Percentiles rank a stretch among this genome's conserved stretches.
Evolutionary conservation across 2,888 invertebrate genomes (phyloP).

Genomic region (Cordylochernes scorpioides): DNA sequence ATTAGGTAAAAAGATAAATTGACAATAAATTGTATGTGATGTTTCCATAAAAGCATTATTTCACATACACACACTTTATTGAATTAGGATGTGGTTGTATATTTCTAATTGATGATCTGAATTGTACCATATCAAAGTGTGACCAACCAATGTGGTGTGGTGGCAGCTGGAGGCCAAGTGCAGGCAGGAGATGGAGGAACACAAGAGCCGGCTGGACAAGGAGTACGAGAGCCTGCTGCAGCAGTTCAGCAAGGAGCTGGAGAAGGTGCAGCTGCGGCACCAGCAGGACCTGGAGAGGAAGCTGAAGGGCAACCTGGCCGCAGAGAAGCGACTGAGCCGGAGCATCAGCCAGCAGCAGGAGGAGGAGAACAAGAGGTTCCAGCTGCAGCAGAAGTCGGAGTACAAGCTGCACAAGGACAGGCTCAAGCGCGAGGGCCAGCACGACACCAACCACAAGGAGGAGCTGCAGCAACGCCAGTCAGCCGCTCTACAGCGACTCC

Average conservation of each 20-base stretch:
- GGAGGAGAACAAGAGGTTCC: slow-evolving; percentile 67
- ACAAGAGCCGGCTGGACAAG: slow-evolving; percentile 76
- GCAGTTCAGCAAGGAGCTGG: slow-evolving; percentile 70
- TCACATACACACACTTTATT: background rate
- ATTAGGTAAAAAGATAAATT: no score
- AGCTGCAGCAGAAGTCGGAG: slow-evolving; percentile 76
- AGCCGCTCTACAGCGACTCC: slow-evolving; percentile 60
- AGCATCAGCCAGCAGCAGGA: slow-evolving; percentile 70
- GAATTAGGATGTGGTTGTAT: background rate
- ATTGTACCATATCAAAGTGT: background rate
- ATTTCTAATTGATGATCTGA: background rate
- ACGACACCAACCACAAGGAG: slow-evolving; percentile 26
- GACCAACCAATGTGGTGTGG: background rate
- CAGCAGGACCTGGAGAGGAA: slow-evolving; percentile 27
- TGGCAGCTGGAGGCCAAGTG: slow-evolving; percentile 67
- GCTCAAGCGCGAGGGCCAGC: slow-evolving; percentile 50
- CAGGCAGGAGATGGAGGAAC: slow-evolving; percentile 84
- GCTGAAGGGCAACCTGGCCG: slow-evolving; percentile 54
- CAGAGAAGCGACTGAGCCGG: slow-evolving; percentile 75
- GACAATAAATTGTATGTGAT: no score
- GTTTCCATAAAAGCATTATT: no score
- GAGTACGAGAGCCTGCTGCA: slow-evolving; percentile 80
- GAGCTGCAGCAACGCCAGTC: slow-evolving; percentile 24
- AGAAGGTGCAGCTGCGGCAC: slow-evolving; percentile 46
- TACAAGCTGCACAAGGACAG: slow-evolving; percentile 79